Evolutionary conservation across 2,888 invertebrate species (phyloP).

Genomic region (Drymonia ruficornis): DNA sequence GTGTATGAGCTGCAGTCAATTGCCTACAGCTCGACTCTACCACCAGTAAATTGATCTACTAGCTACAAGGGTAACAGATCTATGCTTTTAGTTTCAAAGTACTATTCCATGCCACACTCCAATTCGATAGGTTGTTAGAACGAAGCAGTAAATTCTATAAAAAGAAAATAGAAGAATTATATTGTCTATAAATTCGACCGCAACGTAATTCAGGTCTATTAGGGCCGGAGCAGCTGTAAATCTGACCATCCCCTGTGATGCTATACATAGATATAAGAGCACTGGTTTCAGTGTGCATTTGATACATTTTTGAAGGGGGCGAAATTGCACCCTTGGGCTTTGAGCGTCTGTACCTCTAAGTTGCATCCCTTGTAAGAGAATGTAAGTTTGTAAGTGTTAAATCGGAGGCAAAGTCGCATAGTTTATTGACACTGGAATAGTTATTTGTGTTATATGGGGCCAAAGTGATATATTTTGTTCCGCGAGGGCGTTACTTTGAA

Average conservation of each 20-base stretch:
- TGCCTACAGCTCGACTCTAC: too few species aligned
- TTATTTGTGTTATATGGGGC: too few species aligned
- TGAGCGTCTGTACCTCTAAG: constrained; percentile 8
- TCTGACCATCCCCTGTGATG: constrained; percentile 67
- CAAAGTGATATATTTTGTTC: too few species aligned
- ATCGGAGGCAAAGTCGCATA: background rate
- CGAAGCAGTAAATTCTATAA: constrained; percentile 67
- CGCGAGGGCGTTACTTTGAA: too few species aligned
- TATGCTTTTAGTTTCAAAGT: background rate
- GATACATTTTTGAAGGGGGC: constrained; percentile 73
- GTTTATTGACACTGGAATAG: background rate
- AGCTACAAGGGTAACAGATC: too few species aligned
- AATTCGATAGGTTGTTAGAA: background rate
- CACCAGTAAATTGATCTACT: too few species aligned
- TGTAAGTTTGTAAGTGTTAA: constrained; percentile 2
- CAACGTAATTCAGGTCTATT: constrained; percentile 82
- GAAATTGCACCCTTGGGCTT: constrained; percentile 63
- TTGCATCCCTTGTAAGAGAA: constrained; percentile 8
- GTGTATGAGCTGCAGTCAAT: too few species aligned
- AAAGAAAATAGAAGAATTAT: constrained; percentile 68
- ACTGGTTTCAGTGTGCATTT: constrained; percentile 53
- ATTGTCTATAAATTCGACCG: constrained; percentile 77
- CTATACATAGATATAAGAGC: constrained; percentile 28
- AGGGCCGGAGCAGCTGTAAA: constrained; percentile 75
- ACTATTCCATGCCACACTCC: background rate